These are phyloP conservation scores for Heteractis magnifica DNA, from an alignment of 92 coral and sea anemone species.

Conservation along the genomic window DNA sequence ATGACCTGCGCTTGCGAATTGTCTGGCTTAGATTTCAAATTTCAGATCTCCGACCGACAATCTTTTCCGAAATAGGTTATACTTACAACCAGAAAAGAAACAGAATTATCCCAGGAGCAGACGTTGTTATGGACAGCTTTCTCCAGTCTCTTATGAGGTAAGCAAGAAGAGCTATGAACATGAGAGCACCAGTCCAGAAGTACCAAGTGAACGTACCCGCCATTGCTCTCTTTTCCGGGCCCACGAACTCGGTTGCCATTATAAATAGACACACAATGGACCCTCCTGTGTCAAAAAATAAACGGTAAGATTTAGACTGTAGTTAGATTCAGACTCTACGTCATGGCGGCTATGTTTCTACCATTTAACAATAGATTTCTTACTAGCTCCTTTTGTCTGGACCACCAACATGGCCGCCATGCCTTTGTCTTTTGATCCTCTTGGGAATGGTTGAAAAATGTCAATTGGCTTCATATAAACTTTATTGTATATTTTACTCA, in stretches of 20 bases:
- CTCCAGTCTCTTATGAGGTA: conserved; percentile 98
- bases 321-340: too few relatives aligned
- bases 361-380: too few relatives aligned
- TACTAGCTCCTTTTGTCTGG: too few relatives aligned
- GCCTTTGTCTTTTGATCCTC: too few relatives aligned
- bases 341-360: too few relatives aligned
- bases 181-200: conserved; percentile 82
- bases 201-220: conserved; percentile 90
- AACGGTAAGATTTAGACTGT: background rate
- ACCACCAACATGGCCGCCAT: too few relatives aligned
- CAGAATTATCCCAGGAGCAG: conserved; percentile 82
- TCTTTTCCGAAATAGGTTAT: background rate
- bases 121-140: conserved; percentile 68
- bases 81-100: conserved; percentile 88
- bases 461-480: too few relatives aligned
- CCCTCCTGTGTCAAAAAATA: conserved; percentile 62
- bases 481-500: too few relatives aligned
- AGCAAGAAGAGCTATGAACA: conserved; percentile 80
- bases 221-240: conserved; percentile 83
- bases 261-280: conserved; percentile 85
- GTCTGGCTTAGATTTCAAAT: too few relatives aligned
- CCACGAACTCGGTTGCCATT: conserved; percentile 90
- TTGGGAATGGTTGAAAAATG: too few relatives aligned
- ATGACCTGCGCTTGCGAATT: too few relatives aligned
- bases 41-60: too few relatives aligned